phyloP scores from a whole-genome alignment of 2,797 vertebrate species.

The Artibeus jamaicensis region DNA sequence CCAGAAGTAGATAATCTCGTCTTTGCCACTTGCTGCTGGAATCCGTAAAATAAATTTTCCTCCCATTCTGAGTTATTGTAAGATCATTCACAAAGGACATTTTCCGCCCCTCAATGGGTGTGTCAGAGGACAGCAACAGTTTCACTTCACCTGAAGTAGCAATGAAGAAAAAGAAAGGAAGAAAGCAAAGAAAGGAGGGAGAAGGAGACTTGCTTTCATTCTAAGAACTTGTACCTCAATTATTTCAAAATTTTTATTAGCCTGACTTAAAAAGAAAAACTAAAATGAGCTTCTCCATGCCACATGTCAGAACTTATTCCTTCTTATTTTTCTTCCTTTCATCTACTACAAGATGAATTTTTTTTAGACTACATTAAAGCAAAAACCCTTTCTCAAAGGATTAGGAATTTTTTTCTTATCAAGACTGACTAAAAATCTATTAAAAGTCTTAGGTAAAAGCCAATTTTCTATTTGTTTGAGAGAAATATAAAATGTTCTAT shows the following conservation, averaged over 20 bases:
- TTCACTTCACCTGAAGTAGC: slow-evolving; percentile 85
- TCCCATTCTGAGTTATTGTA: slow-evolving; percentile 91
- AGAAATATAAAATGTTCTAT: background rate
- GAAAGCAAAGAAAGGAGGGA: background rate
- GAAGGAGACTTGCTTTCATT: background rate
- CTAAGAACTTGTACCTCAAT: slow-evolving; percentile 6
- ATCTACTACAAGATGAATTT: background rate
- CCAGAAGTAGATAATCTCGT: slow-evolving; percentile 88
- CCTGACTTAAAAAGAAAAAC: slow-evolving; percentile 14
- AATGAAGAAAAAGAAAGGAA: background rate
- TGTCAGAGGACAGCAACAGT: slow-evolving; percentile 86
- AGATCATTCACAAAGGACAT: slow-evolving; percentile 95
- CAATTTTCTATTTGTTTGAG: background rate
- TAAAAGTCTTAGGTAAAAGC: background rate
- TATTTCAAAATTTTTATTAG: slow-evolving; percentile 21
- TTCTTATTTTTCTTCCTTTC: background rate
- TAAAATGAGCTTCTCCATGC: background rate
- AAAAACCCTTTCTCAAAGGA: background rate
- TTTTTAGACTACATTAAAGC: background rate
- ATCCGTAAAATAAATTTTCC: slow-evolving; percentile 95
- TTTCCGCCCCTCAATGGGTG: slow-evolving; percentile 88
- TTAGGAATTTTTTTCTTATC: background rate
- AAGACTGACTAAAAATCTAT: background rate
- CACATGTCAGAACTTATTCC: background rate
- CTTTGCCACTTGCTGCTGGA: slow-evolving; percentile 98